These are phyloP conservation scores for Brachionus koreanus DNA, from an alignment of 1,140 invertebrate genomes.

Conservation along the genomic window DNA sequence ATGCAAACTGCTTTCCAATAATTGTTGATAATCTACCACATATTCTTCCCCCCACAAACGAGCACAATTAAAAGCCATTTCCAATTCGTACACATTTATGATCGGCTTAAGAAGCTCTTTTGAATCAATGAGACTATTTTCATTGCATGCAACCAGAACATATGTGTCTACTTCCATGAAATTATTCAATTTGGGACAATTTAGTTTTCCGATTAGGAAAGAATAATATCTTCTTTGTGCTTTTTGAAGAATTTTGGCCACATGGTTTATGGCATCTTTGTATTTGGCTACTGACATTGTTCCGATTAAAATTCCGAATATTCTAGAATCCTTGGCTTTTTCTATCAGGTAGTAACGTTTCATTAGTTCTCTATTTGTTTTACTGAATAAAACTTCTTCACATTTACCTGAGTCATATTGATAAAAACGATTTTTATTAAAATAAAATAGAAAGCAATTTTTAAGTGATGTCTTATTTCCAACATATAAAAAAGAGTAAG, in stretches of 20 bases:
- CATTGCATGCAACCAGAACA: conserved; percentile 81
- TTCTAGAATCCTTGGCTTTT: conserved; percentile 78
- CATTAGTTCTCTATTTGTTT: conserved; percentile 63
- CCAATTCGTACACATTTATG: conserved; percentile 84
- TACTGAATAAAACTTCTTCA: background rate
- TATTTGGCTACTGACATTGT: conserved; percentile 79
- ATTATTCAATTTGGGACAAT: conserved; percentile 85
- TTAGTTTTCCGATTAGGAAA: conserved; percentile 85
- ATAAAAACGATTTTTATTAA: conserved; percentile 37
- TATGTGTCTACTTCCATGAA: conserved; percentile 86
- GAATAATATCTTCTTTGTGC: conserved; percentile 80
- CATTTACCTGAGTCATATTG: conserved; percentile 44
- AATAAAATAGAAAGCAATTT: conserved; percentile 33
- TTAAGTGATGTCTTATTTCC: background rate
- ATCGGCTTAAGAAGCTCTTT: conserved; percentile 83
- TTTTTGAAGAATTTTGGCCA: conserved; percentile 69
- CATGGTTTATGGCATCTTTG: conserved; percentile 68
- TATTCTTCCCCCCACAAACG: conserved; percentile 65
- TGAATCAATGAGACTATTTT: conserved; percentile 74
- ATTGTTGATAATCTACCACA: conserved; percentile 71
- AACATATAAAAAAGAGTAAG: conserved; percentile 31
- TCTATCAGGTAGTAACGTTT: conserved; percentile 77
- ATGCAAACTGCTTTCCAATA: conserved; percentile 64
- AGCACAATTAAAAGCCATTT: conserved; percentile 73
- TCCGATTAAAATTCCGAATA: conserved; percentile 79